phyloP scores from a whole-genome alignment of 2,888 invertebrate genomes.

The Monopis laevigella region DNA sequence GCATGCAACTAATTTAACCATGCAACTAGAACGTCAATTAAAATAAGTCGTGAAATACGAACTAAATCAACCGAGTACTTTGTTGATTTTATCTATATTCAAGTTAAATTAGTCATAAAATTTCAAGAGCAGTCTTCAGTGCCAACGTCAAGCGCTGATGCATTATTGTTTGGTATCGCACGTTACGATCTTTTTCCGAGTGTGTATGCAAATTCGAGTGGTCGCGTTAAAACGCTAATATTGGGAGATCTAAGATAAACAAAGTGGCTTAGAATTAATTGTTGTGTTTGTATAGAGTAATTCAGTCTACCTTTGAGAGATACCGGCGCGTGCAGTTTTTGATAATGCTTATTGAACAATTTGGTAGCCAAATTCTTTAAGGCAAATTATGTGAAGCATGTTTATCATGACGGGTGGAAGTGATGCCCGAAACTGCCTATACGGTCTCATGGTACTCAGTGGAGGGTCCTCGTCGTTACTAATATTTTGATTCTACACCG shows the following conservation, averaged over 20 bases:
- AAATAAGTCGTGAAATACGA: too few relatives aligned
- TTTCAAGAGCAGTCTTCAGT: slow-evolving; percentile 2
- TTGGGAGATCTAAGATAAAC: slow-evolving; percentile 4
- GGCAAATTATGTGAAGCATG: too few relatives aligned
- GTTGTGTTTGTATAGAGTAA: slow-evolving; percentile 6
- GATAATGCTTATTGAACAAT: too few relatives aligned
- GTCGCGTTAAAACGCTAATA: background rate
- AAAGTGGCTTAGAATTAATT: background rate
- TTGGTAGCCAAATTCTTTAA: too few relatives aligned
- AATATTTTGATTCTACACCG: too few relatives aligned
- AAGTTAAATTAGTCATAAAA: slow-evolving; percentile 10
- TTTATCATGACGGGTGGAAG: too few relatives aligned
- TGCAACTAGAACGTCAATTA: too few relatives aligned
- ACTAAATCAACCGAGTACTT: background rate
- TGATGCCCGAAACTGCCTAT: too few relatives aligned
- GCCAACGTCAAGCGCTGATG: slow-evolving; percentile 6
- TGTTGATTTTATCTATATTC: slow-evolving; percentile 3
- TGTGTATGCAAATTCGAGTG: slow-evolving; percentile 10
- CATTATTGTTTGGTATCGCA: slow-evolving; percentile 6
- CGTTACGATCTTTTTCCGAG: background rate
- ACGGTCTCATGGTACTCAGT: too few relatives aligned
- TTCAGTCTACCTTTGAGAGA: slow-evolving; percentile 14
- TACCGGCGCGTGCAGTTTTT: slow-evolving; percentile 13
- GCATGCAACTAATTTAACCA: too few relatives aligned
- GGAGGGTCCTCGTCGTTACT: too few relatives aligned